Evolutionary conservation across 1,140 invertebrate genomes (phyloP).

Genomic region (Ephestia elutella): DNA sequence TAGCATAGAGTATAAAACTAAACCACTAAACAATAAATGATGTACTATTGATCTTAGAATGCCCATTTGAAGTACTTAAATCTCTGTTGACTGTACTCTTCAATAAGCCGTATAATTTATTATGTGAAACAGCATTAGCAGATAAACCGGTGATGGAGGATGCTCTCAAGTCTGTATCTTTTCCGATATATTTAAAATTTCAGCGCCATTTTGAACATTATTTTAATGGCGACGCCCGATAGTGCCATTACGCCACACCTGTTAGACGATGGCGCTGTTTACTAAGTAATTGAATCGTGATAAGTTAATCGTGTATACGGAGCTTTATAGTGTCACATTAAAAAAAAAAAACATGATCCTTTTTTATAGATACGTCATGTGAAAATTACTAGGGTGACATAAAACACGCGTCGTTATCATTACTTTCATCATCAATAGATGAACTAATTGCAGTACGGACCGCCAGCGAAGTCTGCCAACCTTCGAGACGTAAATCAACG

Average conservation of each 20-base stretch:
- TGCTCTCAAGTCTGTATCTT: conserved; percentile 35
- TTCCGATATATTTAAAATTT: conserved; percentile 33
- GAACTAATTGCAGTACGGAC: conserved; percentile 1
- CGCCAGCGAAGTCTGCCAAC: neutral
- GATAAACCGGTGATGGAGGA: conserved; percentile 46
- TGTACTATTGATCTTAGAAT: no score
- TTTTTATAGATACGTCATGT: no score
- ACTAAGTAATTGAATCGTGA: conserved; percentile 7
- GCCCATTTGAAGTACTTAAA: neutral
- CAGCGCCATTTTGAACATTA: conserved; percentile 44
- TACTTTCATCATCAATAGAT: neutral
- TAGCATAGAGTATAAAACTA: no score
- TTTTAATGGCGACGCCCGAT: conserved; percentile 39
- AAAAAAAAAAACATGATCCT: conserved; percentile 12
- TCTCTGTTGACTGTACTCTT: neutral
- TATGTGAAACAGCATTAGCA: conserved; percentile 29
- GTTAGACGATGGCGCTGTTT: conserved; percentile 10
- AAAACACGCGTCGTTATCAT: conserved; percentile 23
- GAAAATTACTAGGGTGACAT: conserved; percentile 22
- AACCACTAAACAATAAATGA: no score
- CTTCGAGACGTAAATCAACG: conserved; percentile 13
- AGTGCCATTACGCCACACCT: conserved; percentile 23
- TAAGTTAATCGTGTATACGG: neutral
- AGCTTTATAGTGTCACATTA: neutral
- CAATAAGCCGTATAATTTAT: conserved; percentile 27